Conservation (phyloP, 64 coral and sea anemone species). For the Pocillopora damicornis region DNA sequence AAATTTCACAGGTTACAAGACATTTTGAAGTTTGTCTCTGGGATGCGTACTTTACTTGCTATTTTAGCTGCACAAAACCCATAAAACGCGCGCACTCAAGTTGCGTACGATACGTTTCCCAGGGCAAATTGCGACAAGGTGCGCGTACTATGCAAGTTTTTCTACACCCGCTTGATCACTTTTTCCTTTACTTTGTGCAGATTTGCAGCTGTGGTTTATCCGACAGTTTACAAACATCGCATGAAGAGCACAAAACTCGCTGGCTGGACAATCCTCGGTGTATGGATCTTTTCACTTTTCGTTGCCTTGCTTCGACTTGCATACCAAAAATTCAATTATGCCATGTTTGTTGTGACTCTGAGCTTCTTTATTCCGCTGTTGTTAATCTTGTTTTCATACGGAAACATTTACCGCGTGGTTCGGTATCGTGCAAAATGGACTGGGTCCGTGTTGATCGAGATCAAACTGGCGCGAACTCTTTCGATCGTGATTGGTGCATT, state of each 20-base stretch:
- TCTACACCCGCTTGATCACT: not conserved
- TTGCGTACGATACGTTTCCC: too few species aligned
- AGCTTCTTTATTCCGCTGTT: constrained; percentile 67
- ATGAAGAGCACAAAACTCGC: constrained; percentile 64
- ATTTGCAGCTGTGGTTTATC: constrained; percentile 75
- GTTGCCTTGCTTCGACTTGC: constrained; percentile 39
- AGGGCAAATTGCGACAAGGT: too few species aligned
- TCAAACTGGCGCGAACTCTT: constrained; percentile 79
- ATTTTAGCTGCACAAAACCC: too few species aligned
- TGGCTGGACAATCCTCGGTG: constrained; percentile 49
- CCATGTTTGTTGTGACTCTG: constrained; percentile 53
- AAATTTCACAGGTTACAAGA: too few species aligned
- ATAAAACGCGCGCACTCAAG: too few species aligned
- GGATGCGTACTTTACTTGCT: too few species aligned
- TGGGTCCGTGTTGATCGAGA: constrained; percentile 82
- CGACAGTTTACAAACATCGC: constrained; percentile 69
- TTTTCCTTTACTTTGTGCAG: constrained; percentile 36
- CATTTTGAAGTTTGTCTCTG: too few species aligned
- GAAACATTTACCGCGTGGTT: constrained; percentile 75
- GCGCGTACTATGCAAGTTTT: too few species aligned
- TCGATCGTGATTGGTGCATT: constrained; percentile 87
- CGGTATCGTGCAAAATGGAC: constrained; percentile 74
- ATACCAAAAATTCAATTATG: constrained; percentile 31
- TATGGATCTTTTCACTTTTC: constrained; percentile 55
- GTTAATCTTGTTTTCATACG: constrained; percentile 67